Base-by-base conservation (phyloP, 1,140 invertebrate genomes). In the Apis mellifera region DNA sequence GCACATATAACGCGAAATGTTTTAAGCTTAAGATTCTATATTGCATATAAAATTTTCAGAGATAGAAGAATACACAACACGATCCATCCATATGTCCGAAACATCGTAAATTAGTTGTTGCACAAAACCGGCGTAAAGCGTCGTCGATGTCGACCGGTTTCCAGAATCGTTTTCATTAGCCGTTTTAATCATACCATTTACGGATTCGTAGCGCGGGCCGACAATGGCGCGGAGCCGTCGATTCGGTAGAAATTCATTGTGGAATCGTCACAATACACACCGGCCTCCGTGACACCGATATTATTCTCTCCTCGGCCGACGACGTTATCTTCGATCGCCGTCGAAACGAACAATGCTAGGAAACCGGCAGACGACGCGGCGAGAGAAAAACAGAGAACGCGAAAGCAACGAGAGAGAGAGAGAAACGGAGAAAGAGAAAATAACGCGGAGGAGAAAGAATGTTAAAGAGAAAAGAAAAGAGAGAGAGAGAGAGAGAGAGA, bases 131-230 rank as follows among this genome's bases (percentile, higher is more conserved):
- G 75, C 66, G 55, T 42, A 83, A 78, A 83, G 73, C 32, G 48
- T 23, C 62, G 17, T 86, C 85, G 82, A 86, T 69, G 85, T 82
- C 85, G 85, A 86, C 75, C 79, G 75, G 82, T 83, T 86, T 83
- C 85, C 84, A 84, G 74, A 83, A 86, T 86, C 74, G 84, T 86
- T 86, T 72, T 74, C 79, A 86, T 86, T 86, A 87, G 64, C 82
- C 84, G 86, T 87, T 87, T 87, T 87, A 87, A 86, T 86, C 84
- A 83, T 86, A 75, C 74, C 80, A 83, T 86, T 86, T 86, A 78
- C 75, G 85, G 62, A 83, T 75, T 65, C 69, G 50, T 32, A 42
- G 42, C 62, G 32, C 52, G 48, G 17, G 42, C 68, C 75, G 50
- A 86, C 85, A 86, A 87, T 81, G 72, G 17, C 17, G 71, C 55